A percentile compares a stretch with the other conserved stretches of the same genome.
Evolutionary conservation across 2,797 vertebrate species (phyloP).

Genomic region (Sylvilagus floridanus): DNA sequence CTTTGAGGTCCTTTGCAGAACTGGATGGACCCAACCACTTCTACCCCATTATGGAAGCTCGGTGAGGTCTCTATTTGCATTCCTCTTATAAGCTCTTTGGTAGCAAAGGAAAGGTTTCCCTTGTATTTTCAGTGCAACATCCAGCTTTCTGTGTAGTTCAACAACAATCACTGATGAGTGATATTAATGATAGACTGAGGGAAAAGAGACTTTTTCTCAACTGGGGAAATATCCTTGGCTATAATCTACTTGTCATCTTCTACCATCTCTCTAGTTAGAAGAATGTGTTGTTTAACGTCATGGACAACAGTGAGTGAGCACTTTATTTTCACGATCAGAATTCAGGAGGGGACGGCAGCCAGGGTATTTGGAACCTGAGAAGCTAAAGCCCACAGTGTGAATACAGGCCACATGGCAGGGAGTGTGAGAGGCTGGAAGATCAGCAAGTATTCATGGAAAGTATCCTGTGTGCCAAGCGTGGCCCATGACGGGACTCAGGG

Average conservation of each 20-base stretch:
- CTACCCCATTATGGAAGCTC: not conserved
- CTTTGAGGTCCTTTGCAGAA: not conserved
- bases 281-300: slow-evolving; percentile 40
- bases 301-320: not conserved
- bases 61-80: not conserved
- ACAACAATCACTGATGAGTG: not conserved
- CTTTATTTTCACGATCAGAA: slow-evolving; percentile 41
- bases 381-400: not conserved
- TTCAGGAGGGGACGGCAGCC: not conserved
- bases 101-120: no score
- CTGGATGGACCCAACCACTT: not conserved
- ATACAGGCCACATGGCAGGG: not conserved
- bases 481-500: not conserved
- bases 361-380: slow-evolving; percentile 24
- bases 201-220: slow-evolving; percentile 43
- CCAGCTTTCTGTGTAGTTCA: not conserved
- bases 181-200: not conserved
- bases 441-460: not conserved
- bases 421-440: not conserved
- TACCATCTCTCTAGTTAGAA: slow-evolving; percentile 18
- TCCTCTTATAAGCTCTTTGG: no score
- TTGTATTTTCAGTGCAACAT: no score
- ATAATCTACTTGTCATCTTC: slow-evolving; percentile 51
- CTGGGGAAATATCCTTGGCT: not conserved
- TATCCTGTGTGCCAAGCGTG: not conserved